Conservation (phyloP, 2,113 vertebrate species). For the Podarcis raffonei region DNA sequence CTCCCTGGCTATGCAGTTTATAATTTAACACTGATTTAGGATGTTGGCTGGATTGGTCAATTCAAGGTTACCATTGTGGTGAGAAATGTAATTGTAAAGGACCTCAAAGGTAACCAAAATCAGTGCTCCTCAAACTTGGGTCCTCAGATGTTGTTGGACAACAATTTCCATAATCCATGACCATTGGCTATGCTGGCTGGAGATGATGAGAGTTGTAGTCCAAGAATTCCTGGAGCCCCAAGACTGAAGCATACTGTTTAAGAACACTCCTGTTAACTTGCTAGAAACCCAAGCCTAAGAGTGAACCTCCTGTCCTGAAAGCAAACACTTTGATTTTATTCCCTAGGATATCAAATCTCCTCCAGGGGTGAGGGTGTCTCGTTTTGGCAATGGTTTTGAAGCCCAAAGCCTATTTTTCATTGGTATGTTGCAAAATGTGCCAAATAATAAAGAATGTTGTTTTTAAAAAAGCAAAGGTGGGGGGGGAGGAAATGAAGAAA, state of each 20-base stretch:
- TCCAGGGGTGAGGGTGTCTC: conserved; percentile 52
- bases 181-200: too few species aligned
- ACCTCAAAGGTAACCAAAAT: too few species aligned
- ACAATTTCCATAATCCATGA: too few species aligned
- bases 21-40: neutral
- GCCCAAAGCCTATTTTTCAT: conserved; percentile 74
- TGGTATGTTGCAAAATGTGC: conserved; percentile 74
- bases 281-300: conserved; percentile 67
- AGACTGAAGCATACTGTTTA: too few species aligned
- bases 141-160: too few species aligned
- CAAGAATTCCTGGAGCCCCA: too few species aligned
- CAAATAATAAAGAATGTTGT: conserved; percentile 69
- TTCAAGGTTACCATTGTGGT: neutral
- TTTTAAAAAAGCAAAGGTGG: too few species aligned
- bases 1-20: too few species aligned
- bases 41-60: neutral
- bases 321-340: conserved; percentile 66
- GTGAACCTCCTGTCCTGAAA: conserved; percentile 62
- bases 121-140: too few species aligned
- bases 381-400: conserved; percentile 71
- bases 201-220: too few species aligned
- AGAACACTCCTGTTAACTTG: conserved; percentile 42
- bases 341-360: conserved; percentile 61
- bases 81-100: neutral
- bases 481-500: conserved; percentile 14